phyloP scores from a whole-genome alignment of 2,113 vertebrate species.

The Forbesichthys papilliferus region DNA sequence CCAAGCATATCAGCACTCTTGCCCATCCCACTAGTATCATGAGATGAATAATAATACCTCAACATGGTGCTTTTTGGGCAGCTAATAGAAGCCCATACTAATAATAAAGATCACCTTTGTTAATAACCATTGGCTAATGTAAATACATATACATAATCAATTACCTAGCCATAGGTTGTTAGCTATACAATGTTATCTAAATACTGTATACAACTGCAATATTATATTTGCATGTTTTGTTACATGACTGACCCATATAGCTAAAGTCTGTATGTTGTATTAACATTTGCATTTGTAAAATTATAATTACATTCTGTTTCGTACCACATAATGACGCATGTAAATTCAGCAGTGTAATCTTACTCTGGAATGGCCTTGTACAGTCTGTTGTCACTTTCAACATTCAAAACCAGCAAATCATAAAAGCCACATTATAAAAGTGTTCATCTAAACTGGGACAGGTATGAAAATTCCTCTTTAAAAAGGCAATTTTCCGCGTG shows the following conservation, averaged over 20 bases:
- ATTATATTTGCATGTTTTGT: too few species aligned
- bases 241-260: too few species aligned
- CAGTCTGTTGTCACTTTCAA: constrained; percentile 31
- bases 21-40: constrained; percentile 55
- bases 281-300: too few species aligned
- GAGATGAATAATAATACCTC: constrained; percentile 61
- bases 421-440: background rate
- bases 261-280: too few species aligned
- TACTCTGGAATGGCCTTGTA: constrained; percentile 40
- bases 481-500: constrained; percentile 38
- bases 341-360: constrained; percentile 41
- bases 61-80: constrained; percentile 40
- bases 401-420: constrained; percentile 24
- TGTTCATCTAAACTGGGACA: constrained; percentile 13
- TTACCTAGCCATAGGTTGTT: too few species aligned
- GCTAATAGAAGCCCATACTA: constrained; percentile 56
- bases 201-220: too few species aligned
- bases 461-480: constrained; percentile 22
- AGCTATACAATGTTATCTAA: too few species aligned
- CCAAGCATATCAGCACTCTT: constrained; percentile 36
- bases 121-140: too few species aligned
- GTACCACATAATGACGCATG: too few species aligned
- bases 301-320: too few species aligned
- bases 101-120: constrained; percentile 34
- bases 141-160: too few species aligned